Evolutionary conservation across 2,797 vertebrate species (phyloP), one percentile per base, ranked within the genome.

Genomic region (Cheirogaleus major): DNA sequence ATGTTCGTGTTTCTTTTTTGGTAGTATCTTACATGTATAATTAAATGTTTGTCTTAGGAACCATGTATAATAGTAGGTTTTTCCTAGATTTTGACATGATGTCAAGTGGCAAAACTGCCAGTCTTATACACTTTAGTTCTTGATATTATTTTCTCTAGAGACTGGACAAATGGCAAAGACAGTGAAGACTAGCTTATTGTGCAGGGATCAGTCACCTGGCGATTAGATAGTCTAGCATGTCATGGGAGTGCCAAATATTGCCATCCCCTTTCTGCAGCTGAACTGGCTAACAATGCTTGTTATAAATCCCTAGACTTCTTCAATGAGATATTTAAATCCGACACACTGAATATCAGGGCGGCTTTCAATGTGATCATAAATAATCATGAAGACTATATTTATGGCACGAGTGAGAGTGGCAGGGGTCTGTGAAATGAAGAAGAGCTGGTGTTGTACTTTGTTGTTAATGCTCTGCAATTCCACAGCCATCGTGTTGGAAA

Each of bases 1-100:
- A 63, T 91, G 81, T 96, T 93, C 48, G 86, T 81, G 12, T 84
- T 78, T 67, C 35, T 90, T 78, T 91, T 89, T 27, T 93, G 52
- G 15, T 23, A 65, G 0, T 38, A 1, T 70, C n/a, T 93, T 69
- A 35, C 5, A 76, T 9, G 30, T 57, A 45, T 57, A 91, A 67
- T 8, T 87, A 72, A 61, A 72, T 70, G 82, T 82, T 82, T 70
- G 38, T 84, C 30, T 95, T 59, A 41, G 32, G 69, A 91, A 95
- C 83, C 7, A 23, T 55, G 14, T n/a, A 32, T 7, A 93, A 13
- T 78, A 50, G 50, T 83, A 95, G 23, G 6, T 59, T 85, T 93
- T 85, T 8, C 30, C 27, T 55, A 88, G 32, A 86, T 86, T 84
- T 78, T 91, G 75, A 59, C 13, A 61, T 76, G 43, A 89, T n/a